These are phyloP conservation scores for Drosophila baimaii DNA, from an alignment of 1,140 invertebrate genomes.

Conservation along the genomic window DNA sequence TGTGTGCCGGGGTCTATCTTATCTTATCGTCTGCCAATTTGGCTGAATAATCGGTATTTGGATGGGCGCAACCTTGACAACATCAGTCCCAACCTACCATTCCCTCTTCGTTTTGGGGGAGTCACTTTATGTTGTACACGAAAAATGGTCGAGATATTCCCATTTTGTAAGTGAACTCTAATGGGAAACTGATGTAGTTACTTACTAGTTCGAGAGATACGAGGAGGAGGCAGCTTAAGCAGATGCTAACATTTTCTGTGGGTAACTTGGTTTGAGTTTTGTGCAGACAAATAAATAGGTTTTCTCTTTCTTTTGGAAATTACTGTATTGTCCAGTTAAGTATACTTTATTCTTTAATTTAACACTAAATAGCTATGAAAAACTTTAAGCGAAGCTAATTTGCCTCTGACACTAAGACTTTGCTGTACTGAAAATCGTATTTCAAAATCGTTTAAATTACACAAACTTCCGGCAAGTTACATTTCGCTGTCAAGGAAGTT, in stretches of 20 bases:
- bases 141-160: slow-evolving; percentile 30
- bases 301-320: background rate
- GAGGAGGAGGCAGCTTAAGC: background rate
- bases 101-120: slow-evolving; percentile 4
- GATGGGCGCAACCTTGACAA: slow-evolving; percentile 50
- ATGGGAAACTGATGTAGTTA: slow-evolving; percentile 37
- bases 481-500: slow-evolving; percentile 11
- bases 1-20: slow-evolving; percentile 26
- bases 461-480: background rate
- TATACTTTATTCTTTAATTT: too few species aligned
- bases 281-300: background rate
- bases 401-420: background rate
- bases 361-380: background rate
- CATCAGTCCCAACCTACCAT: slow-evolving; percentile 2
- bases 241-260: background rate
- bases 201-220: slow-evolving; percentile 26
- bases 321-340: background rate
- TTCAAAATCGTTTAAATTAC: slow-evolving; percentile 4
- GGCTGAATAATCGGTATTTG: slow-evolving; percentile 47
- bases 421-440: slow-evolving; percentile 1
- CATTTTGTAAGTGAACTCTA: slow-evolving; percentile 22
- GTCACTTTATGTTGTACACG: slow-evolving; percentile 38
- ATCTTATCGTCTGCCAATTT: slow-evolving; percentile 50
- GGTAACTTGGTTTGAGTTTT: background rate
- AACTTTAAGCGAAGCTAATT: background rate